Evolutionary conservation across 2,113 vertebrate genomes (phyloP).

Genomic region (Zosterops borbonicus): DNA sequence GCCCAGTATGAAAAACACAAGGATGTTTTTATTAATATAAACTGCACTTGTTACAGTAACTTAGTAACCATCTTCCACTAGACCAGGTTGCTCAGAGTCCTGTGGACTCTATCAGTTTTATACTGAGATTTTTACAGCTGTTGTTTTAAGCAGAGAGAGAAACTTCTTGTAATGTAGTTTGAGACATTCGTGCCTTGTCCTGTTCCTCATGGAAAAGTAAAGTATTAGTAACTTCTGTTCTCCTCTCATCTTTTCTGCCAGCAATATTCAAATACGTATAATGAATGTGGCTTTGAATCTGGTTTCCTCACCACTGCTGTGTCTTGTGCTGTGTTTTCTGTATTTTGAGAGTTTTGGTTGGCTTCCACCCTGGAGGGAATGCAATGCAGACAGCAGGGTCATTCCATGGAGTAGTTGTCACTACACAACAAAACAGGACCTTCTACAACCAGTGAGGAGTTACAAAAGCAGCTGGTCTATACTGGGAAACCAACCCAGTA

Average conservation of each 20-base stretch:
- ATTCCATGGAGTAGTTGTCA: background rate
- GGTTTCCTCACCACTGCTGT: background rate
- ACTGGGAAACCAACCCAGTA: background rate
- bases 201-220: background rate
- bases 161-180: background rate
- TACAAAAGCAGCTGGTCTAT: background rate
- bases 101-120: background rate
- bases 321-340: background rate
- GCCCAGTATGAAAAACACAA: too few relatives aligned
- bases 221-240: background rate
- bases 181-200: background rate
- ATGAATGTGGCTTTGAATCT: background rate
- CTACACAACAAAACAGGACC: background rate
- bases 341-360: background rate
- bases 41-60: too few relatives aligned
- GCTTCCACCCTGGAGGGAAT: background rate
- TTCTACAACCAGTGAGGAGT: background rate
- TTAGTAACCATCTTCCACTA: background rate
- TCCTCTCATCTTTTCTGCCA: background rate
- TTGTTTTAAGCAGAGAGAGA: background rate
- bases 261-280: background rate
- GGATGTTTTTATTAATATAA: too few relatives aligned
- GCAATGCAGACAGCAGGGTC: background rate
- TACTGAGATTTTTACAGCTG: background rate
- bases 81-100: background rate